These are phyloP conservation scores for Pardalotus punctatus DNA, from an alignment of 2,113 vertebrate species.

Conservation along the genomic window DNA sequence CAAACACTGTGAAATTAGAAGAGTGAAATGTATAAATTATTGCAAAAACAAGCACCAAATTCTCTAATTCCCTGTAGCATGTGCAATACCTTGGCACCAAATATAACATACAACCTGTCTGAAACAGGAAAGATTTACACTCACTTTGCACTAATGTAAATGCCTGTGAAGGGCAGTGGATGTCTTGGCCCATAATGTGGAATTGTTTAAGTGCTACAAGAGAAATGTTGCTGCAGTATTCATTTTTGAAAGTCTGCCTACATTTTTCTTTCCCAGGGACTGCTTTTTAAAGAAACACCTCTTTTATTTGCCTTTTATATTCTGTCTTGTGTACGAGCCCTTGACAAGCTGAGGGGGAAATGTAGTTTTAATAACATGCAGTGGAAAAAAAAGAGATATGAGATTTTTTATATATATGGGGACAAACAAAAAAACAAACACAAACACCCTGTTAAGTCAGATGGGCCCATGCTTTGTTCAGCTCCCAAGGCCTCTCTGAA, in stretches of 20 bases:
- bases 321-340: neutral
- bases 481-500: slow-evolving; percentile 46
- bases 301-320: neutral
- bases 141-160: neutral
- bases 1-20: neutral
- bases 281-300: neutral
- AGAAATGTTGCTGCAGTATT: neutral
- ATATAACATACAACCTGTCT: neutral
- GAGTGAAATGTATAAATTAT: neutral
- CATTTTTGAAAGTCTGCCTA: neutral
- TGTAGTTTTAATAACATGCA: neutral
- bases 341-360: neutral
- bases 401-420: too few relatives aligned
- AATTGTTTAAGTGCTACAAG: neutral
- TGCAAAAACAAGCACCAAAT: neutral
- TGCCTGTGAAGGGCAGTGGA: neutral
- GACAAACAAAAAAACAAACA: neutral
- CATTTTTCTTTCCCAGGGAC: neutral
- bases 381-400: neutral
- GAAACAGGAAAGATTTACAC: neutral
- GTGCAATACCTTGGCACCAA: neutral
- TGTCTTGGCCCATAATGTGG: neutral
- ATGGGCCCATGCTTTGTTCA: slow-evolving; percentile 49
- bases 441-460: neutral
- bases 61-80: neutral